Percentiles rank a stretch among this genome's conserved stretches.
These are phyloP conservation scores for Syrrhaptes paradoxus DNA, from an alignment of 2,113 vertebrate species.

Conservation along the genomic window DNA sequence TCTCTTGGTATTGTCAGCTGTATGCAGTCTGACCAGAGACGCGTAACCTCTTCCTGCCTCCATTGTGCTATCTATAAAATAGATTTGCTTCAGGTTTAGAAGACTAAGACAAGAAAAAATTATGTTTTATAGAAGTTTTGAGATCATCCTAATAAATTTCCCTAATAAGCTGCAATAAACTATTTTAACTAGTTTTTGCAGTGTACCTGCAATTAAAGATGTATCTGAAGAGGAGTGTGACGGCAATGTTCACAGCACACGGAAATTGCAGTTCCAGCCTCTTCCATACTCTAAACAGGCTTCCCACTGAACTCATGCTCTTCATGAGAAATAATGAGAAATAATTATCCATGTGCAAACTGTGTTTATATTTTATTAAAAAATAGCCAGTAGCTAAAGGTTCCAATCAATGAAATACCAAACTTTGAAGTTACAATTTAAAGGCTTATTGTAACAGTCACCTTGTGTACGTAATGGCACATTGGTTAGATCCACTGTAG, in stretches of 20 bases:
- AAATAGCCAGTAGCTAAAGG: conserved; percentile 59
- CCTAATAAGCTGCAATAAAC: not conserved
- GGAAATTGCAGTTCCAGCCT: not conserved
- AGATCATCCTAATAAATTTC: not conserved
- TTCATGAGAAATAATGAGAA: not conserved
- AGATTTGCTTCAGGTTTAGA: not conserved
- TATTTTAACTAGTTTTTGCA: not conserved
- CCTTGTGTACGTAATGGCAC: not conserved
- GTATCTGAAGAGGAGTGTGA: not conserved
- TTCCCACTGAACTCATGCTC: not conserved
- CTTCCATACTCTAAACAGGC: not conserved
- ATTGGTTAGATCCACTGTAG: not conserved
- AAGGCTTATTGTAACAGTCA: conserved; percentile 14
- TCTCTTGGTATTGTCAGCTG: not conserved
- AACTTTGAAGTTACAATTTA: conserved; percentile 15
- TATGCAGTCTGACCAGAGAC: not conserved
- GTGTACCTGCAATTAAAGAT: not conserved
- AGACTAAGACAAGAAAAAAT: not conserved
- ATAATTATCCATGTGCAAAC: not conserved
- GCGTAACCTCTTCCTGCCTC: not conserved
- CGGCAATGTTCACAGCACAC: not conserved
- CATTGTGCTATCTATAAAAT: not conserved
- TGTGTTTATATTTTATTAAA: conserved; percentile 61
- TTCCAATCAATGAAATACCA: conserved; percentile 37
- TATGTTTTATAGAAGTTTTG: not conserved